These are phyloP conservation scores for Aspidapion aeneum DNA, from an alignment of 2,888 invertebrate species.

Conservation along the genomic window DNA sequence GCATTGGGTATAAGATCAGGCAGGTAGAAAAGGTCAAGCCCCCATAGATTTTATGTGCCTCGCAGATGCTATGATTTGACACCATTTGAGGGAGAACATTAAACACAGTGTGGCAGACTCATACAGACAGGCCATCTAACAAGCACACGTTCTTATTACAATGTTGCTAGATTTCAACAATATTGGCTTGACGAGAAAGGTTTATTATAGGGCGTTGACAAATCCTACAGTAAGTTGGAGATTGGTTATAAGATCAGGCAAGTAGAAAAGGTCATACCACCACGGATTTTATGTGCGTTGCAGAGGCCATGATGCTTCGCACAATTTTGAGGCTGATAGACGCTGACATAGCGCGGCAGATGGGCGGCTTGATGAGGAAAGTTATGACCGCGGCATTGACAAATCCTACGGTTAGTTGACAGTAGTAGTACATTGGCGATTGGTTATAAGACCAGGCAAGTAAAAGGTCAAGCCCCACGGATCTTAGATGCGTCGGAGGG, in stretches of 20 bases:
- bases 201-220: too few relatives aligned
- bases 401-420: slow-evolving; percentile 66
- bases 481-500: slow-evolving; percentile 88
- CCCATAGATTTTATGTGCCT: slow-evolving; percentile 89
- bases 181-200: too few relatives aligned
- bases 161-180: slow-evolving; percentile 93
- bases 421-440: too few relatives aligned
- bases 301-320: slow-evolving; percentile 92
- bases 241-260: slow-evolving; percentile 89
- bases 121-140: slow-evolving; percentile 68
- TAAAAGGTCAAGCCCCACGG: slow-evolving; percentile 64
- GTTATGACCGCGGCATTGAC: slow-evolving; percentile 91
- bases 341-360: slow-evolving; percentile 51
- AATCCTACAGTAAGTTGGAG: too few relatives aligned
- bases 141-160: slow-evolving; percentile 82
- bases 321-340: slow-evolving; percentile 82
- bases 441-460: too few relatives aligned
- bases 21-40: slow-evolving; percentile 59
- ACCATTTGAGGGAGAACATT: slow-evolving; percentile 81
- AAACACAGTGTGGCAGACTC: slow-evolving; percentile 51
- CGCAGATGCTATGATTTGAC: slow-evolving; percentile 93
- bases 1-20: too few relatives aligned
- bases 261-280: slow-evolving; percentile 65
- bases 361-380: slow-evolving; percentile 93
- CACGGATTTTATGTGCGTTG: slow-evolving; percentile 84